Percentiles rank a stretch among this genome's conserved stretches.
Evolutionary conservation across 2,797 vertebrate genomes (phyloP).

Genomic region (Phoxinus dragarum): DNA sequence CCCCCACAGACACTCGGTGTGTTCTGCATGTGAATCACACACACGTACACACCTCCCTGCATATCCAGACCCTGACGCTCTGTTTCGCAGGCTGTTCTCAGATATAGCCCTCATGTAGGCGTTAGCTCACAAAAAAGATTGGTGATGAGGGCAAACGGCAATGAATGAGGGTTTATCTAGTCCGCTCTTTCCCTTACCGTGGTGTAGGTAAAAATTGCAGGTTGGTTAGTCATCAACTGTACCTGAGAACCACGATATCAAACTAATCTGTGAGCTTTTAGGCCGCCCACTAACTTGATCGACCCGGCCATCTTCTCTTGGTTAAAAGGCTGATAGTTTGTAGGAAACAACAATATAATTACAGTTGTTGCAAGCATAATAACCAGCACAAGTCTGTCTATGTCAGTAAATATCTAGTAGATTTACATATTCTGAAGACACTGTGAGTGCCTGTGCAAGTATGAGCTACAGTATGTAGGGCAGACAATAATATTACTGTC

Average conservation of each 20-base stretch:
- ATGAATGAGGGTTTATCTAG: slow-evolving; percentile 39
- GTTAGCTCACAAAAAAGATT: slow-evolving; percentile 51
- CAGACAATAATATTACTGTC: neutral
- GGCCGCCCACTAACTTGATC: slow-evolving; percentile 42
- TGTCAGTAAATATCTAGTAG: neutral
- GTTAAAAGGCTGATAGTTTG: slow-evolving; percentile 11
- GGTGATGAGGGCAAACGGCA: slow-evolving; percentile 42
- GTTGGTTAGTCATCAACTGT: slow-evolving; percentile 46
- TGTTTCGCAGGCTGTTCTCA: slow-evolving; percentile 56
- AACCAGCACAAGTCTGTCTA: neutral
- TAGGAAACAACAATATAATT: slow-evolving; percentile 33
- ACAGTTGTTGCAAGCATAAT: neutral
- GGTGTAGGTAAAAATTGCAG: slow-evolving; percentile 53
- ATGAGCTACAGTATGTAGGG: neutral
- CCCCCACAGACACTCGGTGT: slow-evolving; percentile 26
- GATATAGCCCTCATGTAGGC: slow-evolving; percentile 53
- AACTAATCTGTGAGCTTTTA: slow-evolving; percentile 26
- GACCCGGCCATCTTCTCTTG: slow-evolving; percentile 25
- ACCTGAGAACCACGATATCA: slow-evolving; percentile 16
- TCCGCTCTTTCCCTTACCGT: slow-evolving; percentile 19
- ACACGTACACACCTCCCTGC: slow-evolving; percentile 33
- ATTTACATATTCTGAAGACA: neutral
- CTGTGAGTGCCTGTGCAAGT: neutral
- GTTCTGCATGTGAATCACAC: slow-evolving; percentile 36
- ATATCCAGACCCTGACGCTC: slow-evolving; percentile 39